A percentile compares a stretch with the other conserved stretches of the same genome.
phyloP scores from a whole-genome alignment of 2,888 invertebrate genomes.

The Catocala fraxini region DNA sequence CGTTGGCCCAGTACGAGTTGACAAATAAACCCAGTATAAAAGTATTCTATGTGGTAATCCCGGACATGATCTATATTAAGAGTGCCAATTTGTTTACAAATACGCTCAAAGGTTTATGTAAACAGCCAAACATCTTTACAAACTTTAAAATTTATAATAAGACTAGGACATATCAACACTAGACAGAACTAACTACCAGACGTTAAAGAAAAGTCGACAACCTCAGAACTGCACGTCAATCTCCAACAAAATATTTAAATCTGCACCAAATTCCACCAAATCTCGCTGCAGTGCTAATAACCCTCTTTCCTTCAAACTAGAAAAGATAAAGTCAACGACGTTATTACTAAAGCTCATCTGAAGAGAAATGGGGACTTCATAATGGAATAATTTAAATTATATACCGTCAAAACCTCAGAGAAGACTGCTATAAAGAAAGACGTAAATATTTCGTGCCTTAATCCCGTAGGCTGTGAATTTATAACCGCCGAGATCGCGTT shows the following conservation, averaged over 20 bases:
- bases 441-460: constrained; percentile 68
- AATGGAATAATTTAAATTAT: constrained; percentile 78
- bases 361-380: constrained; percentile 58
- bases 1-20: no score
- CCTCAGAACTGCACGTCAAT: constrained; percentile 14
- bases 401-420: constrained; percentile 67
- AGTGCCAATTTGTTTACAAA: no score
- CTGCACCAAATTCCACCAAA: constrained; percentile 13
- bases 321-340: constrained; percentile 42
- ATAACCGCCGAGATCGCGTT: constrained; percentile 71
- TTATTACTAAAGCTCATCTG: constrained; percentile 45
- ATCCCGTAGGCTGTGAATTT: constrained; percentile 71
- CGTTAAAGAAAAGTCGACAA: constrained; percentile 12
- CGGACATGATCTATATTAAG: no score
- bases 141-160: no score
- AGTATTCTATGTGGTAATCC: no score
- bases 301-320: constrained; percentile 23
- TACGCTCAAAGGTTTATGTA: no score
- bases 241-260: constrained; percentile 15
- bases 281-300: constrained; percentile 13
- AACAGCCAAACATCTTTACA: no score
- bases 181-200: neutral
- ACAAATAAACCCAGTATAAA: no score
- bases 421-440: constrained; percentile 73
- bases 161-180: neutral